phyloP scores from a whole-genome alignment of 2,888 invertebrate species.

The Papilio protenor region DNA sequence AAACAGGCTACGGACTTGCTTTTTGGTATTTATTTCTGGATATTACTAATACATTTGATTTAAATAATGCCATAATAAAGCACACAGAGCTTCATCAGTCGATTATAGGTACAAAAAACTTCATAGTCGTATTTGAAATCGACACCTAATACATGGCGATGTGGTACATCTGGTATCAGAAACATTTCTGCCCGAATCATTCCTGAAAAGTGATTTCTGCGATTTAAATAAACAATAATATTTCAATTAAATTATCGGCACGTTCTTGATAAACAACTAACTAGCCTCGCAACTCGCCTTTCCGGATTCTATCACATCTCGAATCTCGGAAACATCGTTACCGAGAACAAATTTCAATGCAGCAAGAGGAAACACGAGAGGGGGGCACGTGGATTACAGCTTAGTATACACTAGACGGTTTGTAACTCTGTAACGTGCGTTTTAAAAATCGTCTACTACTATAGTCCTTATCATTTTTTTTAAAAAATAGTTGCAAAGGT shows the following conservation, averaged over 20 bases:
- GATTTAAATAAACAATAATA: too few relatives aligned
- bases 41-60: too few relatives aligned
- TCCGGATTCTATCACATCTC: slow-evolving; percentile 58
- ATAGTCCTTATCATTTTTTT: neutral
- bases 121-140: too few relatives aligned
- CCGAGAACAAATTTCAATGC: slow-evolving; percentile 60
- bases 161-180: too few relatives aligned
- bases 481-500: neutral
- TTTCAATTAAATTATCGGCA: neutral
- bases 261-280: slow-evolving; percentile 20
- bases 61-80: too few relatives aligned
- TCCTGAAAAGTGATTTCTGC: too few relatives aligned
- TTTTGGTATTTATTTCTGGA: too few relatives aligned
- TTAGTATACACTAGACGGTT: slow-evolving; percentile 2
- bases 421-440: neutral
- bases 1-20: too few relatives aligned
- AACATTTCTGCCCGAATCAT: too few relatives aligned
- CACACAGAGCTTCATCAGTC: too few relatives aligned
- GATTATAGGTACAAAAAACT: too few relatives aligned
- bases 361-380: slow-evolving; percentile 32
- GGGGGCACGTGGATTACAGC: neutral
- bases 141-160: too few relatives aligned
- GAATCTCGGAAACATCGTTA: slow-evolving; percentile 62
- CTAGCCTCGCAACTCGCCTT: slow-evolving; percentile 56
- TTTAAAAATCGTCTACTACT: neutral